Evolutionary conservation across 2,888 invertebrate genomes (phyloP).

Genomic region (Patella depressa): DNA sequence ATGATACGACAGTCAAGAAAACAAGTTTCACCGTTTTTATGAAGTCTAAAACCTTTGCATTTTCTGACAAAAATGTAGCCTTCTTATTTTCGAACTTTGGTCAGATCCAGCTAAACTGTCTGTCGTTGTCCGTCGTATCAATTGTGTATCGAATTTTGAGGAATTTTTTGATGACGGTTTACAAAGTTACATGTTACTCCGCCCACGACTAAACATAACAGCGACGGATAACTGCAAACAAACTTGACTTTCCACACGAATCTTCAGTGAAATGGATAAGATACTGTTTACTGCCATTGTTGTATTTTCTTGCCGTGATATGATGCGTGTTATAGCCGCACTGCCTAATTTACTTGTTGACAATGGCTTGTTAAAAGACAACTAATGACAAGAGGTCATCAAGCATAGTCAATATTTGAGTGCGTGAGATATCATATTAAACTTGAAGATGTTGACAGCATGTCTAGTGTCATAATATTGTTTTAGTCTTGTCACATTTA

Average conservation of each 20-base stretch:
- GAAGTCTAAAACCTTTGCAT: no score
- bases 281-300: conserved; percentile 2
- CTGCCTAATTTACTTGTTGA: conserved; percentile 7
- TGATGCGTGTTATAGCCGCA: conserved; percentile 6
- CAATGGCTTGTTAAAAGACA: not conserved
- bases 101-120: no score
- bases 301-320: conserved; percentile 8
- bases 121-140: no score
- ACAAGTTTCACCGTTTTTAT: no score
- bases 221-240: not conserved
- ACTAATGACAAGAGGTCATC: conserved; percentile 1
- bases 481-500: conserved; percentile 5
- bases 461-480: conserved; percentile 10
- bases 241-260: not conserved
- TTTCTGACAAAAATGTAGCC: no score
- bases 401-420: not conserved
- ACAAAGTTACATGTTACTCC: not conserved
- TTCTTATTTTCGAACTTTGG: no score
- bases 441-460: conserved; percentile 3
- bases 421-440: conserved; percentile 9
- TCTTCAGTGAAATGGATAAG: not conserved
- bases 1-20: no score
- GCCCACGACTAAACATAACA: conserved; percentile 5
- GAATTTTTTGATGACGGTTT: not conserved
- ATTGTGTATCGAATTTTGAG: conserved; percentile 1